Evolutionary conservation across 2,888 invertebrate genomes (phyloP), one percentile per base, ranked within the genome.

Genomic region (Coenonympha glycerion): DNA sequence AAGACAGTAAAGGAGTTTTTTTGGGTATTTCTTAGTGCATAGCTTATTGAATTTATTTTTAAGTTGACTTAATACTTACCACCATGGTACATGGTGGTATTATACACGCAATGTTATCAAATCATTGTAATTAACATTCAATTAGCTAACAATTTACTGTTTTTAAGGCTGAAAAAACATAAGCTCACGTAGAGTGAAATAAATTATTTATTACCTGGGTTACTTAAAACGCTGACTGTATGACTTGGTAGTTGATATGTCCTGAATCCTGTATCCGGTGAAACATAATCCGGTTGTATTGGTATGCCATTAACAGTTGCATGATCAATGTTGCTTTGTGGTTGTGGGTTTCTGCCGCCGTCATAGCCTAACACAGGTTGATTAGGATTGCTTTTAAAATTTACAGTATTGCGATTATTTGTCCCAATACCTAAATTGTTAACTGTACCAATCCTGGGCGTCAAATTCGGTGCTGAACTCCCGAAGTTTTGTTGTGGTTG

Each of bases 341-440:
- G 9, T 34, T 16, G 34, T 34, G 5, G 3, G 13, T 6, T 21
- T 22, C 21, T 37, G 24, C 13, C 34, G 8, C 33, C 15, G 9
- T 18, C 6, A 13, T 30, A n/a, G 11, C n/a, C 15, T 13, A 15
- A 15, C 6, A 15, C 13, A 15, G 16, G 31, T 33, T 16, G 31
- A 3, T 3, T 1, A 16, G 15, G 22, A 33, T 26, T 11, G n/a
- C 47, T 28, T 31, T 50, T 46, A 18, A 49, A 11, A 21, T 39
- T 6, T 13, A 53, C 15, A 6, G 5, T 1, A 26, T 56, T 56
- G 9, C 16, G 26, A 26, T 56, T 53, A 30, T 42, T 6, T 15
- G 26, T 31, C 3, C 53, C 50, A 31, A 37, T 21, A 15, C 53
- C 53, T 18, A 53, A n/a, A 18, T 41, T 41, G 18, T n/a, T 28